Conservation (phyloP, 2,888 invertebrate genomes). For the Orthosia gothica region DNA sequence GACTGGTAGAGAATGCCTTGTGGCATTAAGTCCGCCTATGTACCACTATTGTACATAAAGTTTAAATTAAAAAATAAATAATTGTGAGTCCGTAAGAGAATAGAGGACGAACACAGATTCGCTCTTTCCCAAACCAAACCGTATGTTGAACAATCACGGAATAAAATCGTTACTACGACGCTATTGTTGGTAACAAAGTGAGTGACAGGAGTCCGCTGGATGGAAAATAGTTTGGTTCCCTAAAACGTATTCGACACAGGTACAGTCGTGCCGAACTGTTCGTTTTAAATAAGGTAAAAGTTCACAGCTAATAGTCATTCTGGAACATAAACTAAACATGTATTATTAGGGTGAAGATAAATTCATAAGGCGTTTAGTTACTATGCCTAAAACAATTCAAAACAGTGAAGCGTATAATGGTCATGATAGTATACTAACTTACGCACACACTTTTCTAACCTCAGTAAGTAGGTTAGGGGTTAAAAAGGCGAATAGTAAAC, state of each 20-base stretch:
- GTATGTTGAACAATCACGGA: slow-evolving; percentile 55
- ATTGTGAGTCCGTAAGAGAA: slow-evolving; percentile 33
- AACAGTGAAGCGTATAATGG: not conserved
- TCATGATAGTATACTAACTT: not conserved
- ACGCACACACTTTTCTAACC: not conserved
- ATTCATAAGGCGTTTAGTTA: not conserved
- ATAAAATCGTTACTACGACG: slow-evolving; percentile 53
- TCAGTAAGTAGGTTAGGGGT: not conserved
- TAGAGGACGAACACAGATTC: slow-evolving; percentile 29
- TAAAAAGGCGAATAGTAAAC: slow-evolving; percentile 1
- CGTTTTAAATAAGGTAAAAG: slow-evolving; percentile 3
- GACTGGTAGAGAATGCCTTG: no score
- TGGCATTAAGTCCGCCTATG: no score
- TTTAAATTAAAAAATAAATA: no score
- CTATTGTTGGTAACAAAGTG: slow-evolving; percentile 47
- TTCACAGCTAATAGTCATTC: not conserved
- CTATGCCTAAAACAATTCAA: not conserved
- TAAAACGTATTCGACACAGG: slow-evolving; percentile 25
- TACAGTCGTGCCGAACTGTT: slow-evolving; percentile 20
- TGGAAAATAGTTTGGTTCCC: slow-evolving; percentile 31
- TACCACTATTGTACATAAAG: no score
- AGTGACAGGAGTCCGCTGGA: slow-evolving; percentile 40
- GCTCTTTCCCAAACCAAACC: slow-evolving; percentile 27
- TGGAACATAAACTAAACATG: not conserved
- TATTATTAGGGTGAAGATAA: not conserved